phyloP scores from a whole-genome alignment of 2,113 vertebrate species.

The Ochotona princeps region DNA sequence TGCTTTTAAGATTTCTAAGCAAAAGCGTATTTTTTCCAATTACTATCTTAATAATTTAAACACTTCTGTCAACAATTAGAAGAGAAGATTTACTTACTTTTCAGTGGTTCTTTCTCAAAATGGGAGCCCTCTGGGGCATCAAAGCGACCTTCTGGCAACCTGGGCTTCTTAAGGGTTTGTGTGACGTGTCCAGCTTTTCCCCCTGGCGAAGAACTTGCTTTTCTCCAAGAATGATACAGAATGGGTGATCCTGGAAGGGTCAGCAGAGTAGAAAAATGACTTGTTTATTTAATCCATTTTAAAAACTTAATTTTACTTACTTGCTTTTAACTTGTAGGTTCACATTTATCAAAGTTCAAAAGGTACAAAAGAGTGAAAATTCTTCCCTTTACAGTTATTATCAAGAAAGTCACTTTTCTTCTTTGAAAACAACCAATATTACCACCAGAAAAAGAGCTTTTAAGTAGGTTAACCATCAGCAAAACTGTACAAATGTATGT shows the following conservation, averaged over 20 bases:
- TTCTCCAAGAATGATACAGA: slow-evolving; percentile 77
- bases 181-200: slow-evolving; percentile 80
- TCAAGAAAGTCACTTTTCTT: neutral
- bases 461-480: slow-evolving; percentile 7
- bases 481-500: neutral
- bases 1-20: neutral
- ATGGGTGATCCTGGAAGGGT: slow-evolving; percentile 71
- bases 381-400: neutral
- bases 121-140: slow-evolving; percentile 89
- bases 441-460: slow-evolving; percentile 34
- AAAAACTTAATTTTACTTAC: neutral
- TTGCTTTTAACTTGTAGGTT: neutral
- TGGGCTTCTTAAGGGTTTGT: slow-evolving; percentile 89
- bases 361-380: slow-evolving; percentile 17
- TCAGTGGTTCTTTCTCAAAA: slow-evolving; percentile 87
- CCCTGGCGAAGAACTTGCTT: slow-evolving; percentile 77
- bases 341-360: slow-evolving; percentile 5
- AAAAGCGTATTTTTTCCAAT: neutral
- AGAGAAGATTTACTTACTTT: slow-evolving; percentile 87
- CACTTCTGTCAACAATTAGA: neutral
- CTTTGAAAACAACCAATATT: neutral
- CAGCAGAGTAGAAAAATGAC: neutral
- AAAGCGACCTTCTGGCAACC: slow-evolving; percentile 93
- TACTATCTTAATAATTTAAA: neutral
- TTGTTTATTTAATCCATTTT: slow-evolving; percentile 10